Evolutionary conservation across 2,797 vertebrate species (phyloP).

Genomic region (Potorous gilbertii): DNA sequence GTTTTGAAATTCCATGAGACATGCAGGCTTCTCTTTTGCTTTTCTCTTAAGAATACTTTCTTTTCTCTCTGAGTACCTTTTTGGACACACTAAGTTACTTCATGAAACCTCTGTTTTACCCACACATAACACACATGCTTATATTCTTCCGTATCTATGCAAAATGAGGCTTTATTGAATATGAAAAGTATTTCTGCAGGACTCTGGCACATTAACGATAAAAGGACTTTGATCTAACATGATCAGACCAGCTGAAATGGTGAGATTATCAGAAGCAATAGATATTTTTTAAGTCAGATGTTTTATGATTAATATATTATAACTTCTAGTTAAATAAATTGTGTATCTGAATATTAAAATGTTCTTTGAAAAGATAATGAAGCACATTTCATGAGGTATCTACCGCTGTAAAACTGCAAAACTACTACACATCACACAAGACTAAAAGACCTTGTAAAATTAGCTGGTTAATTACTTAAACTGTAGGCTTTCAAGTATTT

Average conservation of each 20-base stretch:
- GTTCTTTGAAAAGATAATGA: neutral
- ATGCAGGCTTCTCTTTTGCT: constrained; percentile 50
- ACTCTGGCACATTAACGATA: constrained; percentile 59
- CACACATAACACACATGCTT: neutral
- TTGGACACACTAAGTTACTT: neutral
- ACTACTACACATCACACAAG: neutral
- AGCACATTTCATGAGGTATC: neutral
- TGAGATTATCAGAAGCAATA: constrained; percentile 62
- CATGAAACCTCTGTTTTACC: constrained; percentile 43
- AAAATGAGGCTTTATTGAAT: constrained; percentile 69
- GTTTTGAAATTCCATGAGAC: constrained; percentile 54
- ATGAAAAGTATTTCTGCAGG: constrained; percentile 67
- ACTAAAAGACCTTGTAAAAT: neutral
- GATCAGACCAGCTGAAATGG: constrained; percentile 59
- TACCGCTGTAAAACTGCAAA: neutral
- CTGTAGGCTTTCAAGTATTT: neutral
- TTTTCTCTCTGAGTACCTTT: constrained; percentile 8
- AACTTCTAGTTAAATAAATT: constrained; percentile 51
- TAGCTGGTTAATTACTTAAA: neutral
- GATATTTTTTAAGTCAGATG: constrained; percentile 32
- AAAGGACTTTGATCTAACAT: constrained; percentile 61
- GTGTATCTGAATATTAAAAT: constrained; percentile 19
- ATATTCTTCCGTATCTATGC: constrained; percentile 43
- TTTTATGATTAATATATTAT: constrained; percentile 54
- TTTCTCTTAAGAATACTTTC: constrained; percentile 29